phyloP scores from a whole-genome alignment of 2,113 vertebrate species.

The Bufo gargarizans region DNA sequence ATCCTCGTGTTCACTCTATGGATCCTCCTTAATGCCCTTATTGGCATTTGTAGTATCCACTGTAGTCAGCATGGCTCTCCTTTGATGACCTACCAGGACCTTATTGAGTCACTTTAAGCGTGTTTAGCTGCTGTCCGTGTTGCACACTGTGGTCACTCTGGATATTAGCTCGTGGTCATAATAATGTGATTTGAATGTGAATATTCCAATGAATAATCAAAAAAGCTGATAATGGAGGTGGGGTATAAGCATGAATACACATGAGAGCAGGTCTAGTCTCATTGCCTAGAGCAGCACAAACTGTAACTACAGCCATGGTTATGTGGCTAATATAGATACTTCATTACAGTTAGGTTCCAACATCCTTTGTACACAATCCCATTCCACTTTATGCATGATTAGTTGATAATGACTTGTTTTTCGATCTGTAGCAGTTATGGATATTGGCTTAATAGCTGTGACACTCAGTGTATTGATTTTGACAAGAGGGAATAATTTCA shows the following conservation, averaged over 20 bases:
- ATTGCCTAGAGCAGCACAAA: background rate
- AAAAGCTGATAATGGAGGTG: too few species aligned
- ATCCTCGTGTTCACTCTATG: too few species aligned
- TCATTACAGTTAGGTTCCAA: background rate
- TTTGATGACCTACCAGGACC: too few species aligned
- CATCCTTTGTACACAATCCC: background rate
- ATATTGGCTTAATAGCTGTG: constrained; percentile 25
- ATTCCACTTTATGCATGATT: background rate
- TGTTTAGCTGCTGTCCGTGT: too few species aligned
- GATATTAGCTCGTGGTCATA: too few species aligned
- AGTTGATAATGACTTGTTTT: constrained; percentile 25
- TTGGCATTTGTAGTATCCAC: too few species aligned
- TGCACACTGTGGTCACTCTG: too few species aligned
- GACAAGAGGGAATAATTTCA: constrained; percentile 30
- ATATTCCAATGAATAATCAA: background rate
- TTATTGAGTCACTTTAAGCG: too few species aligned
- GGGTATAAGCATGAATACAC: too few species aligned
- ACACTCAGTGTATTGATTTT: constrained; percentile 36
- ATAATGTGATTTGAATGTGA: too few species aligned
- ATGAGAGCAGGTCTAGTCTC: background rate
- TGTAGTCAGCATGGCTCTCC: too few species aligned
- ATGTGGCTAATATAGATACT: background rate
- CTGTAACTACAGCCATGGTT: background rate
- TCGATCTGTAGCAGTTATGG: constrained; percentile 15
- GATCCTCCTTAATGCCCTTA: too few species aligned